Evolutionary conservation across 2,888 invertebrate genomes (phyloP).

Genomic region (Neoscelio sp.): DNA sequence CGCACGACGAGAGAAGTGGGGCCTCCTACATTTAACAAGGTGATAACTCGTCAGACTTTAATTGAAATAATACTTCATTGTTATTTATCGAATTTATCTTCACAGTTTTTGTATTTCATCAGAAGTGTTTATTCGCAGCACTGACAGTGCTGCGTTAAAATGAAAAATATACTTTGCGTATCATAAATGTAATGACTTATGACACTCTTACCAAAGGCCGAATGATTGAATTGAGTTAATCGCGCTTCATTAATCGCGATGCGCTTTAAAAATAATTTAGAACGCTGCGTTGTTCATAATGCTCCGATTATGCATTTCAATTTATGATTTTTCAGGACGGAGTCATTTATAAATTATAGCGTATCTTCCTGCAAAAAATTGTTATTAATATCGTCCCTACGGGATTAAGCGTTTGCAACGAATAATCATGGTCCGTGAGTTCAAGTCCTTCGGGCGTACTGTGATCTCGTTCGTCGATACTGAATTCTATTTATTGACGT

Average conservation of each 20-base stretch:
- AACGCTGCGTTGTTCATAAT: constrained; percentile 10
- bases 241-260: constrained; percentile 25
- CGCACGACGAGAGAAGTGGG: constrained; percentile 47
- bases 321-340: constrained; percentile 7
- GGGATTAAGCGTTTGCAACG: constrained; percentile 25
- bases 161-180: constrained; percentile 41
- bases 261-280: constrained; percentile 51
- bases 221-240: constrained; percentile 37
- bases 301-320: constrained; percentile 24
- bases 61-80: constrained; percentile 64
- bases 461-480: constrained; percentile 7
- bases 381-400: constrained; percentile 31
- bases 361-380: constrained; percentile 10
- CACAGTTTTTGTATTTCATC: constrained; percentile 32
- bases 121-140: constrained; percentile 33
- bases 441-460: constrained; percentile 11
- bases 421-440: constrained; percentile 11
- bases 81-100: constrained; percentile 54
- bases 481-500: constrained; percentile 36
- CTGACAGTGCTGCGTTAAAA: constrained; percentile 38
- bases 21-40: constrained; percentile 46
- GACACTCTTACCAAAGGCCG: constrained; percentile 29
- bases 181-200: constrained; percentile 32
- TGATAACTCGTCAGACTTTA: constrained; percentile 60
- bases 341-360: constrained; percentile 9